phyloP scores from a whole-genome alignment of 1,140 invertebrate species.

The Sitophilus oryzae region DNA sequence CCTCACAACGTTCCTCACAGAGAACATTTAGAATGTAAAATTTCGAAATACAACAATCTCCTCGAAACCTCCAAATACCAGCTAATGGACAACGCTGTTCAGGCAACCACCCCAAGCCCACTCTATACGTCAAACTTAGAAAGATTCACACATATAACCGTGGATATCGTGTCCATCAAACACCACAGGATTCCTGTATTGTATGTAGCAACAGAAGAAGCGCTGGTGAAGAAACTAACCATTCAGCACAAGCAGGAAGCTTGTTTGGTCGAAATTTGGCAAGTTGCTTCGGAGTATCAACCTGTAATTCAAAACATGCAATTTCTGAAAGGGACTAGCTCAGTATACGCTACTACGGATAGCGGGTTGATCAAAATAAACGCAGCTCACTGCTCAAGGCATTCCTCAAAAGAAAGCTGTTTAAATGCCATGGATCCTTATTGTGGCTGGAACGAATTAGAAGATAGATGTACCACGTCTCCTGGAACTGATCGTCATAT shows the following conservation, averaged over 20 bases:
- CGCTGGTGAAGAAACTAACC: slow-evolving; percentile 75
- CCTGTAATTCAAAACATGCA: slow-evolving; percentile 64
- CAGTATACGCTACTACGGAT: slow-evolving; percentile 76
- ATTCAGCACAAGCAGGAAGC: slow-evolving; percentile 62
- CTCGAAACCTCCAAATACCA: slow-evolving; percentile 75
- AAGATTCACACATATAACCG: slow-evolving; percentile 71
- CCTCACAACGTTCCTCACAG: slow-evolving; percentile 50
- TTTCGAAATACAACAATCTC: slow-evolving; percentile 40
- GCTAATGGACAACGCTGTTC: slow-evolving; percentile 81
- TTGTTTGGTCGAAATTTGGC: slow-evolving; percentile 82
- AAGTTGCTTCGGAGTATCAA: slow-evolving; percentile 54
- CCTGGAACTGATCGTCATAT: slow-evolving; percentile 55
- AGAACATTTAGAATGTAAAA: slow-evolving; percentile 55
- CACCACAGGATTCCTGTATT: slow-evolving; percentile 62
- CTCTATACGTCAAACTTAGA: slow-evolving; percentile 65
- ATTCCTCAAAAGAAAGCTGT: slow-evolving; percentile 64
- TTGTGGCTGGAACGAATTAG: slow-evolving; percentile 83
- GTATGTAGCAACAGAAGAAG: slow-evolving; percentile 71
- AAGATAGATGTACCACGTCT: slow-evolving; percentile 63
- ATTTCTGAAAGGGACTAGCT: slow-evolving; percentile 75
- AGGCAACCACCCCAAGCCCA: slow-evolving; percentile 63
- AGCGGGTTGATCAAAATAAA: slow-evolving; percentile 64
- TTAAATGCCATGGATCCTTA: slow-evolving; percentile 85
- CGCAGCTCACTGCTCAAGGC: slow-evolving; percentile 69
- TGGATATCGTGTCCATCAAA: slow-evolving; percentile 69